A percentile compares a stretch with the other conserved stretches of the same genome.
Evolutionary conservation across 2,113 vertebrate species (phyloP).

Genomic region (Thermophis baileyi): DNA sequence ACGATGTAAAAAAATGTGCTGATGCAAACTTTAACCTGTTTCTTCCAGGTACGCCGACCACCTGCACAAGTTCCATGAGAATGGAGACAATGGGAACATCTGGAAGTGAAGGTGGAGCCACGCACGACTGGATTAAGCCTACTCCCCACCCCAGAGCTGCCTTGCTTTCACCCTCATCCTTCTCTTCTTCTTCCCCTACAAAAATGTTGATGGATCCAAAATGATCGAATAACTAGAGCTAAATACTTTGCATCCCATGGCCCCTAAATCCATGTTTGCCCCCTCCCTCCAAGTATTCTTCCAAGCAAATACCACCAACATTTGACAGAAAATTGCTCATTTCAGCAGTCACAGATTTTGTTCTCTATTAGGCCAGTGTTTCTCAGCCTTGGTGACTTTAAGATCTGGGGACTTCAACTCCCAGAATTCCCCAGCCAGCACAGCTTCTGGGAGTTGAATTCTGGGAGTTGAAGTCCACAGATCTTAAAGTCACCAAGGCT

Average conservation of each 20-base stretch:
- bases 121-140: background rate
- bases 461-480: background rate
- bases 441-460: too few relatives aligned
- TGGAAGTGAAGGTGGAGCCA: constrained; percentile 64
- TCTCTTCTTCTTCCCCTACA: background rate
- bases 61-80: constrained; percentile 91
- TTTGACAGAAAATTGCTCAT: background rate
- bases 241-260: background rate
- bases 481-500: background rate
- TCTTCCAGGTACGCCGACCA: constrained; percentile 87
- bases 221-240: background rate
- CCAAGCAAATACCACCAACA: background rate
- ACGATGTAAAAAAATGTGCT: background rate
- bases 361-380: background rate
- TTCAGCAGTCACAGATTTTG: background rate
- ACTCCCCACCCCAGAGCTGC: too few relatives aligned
- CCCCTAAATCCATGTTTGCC: background rate
- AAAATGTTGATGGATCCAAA: background rate
- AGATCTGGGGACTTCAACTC: background rate
- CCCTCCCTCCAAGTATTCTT: background rate
- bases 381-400: background rate
- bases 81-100: constrained; percentile 70
- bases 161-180: background rate
- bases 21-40: background rate
- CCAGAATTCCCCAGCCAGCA: background rate